Evolutionary conservation across 2,888 invertebrate genomes (phyloP), one percentile per base, ranked within the genome.

Genomic region (Tineola bisselliella): DNA sequence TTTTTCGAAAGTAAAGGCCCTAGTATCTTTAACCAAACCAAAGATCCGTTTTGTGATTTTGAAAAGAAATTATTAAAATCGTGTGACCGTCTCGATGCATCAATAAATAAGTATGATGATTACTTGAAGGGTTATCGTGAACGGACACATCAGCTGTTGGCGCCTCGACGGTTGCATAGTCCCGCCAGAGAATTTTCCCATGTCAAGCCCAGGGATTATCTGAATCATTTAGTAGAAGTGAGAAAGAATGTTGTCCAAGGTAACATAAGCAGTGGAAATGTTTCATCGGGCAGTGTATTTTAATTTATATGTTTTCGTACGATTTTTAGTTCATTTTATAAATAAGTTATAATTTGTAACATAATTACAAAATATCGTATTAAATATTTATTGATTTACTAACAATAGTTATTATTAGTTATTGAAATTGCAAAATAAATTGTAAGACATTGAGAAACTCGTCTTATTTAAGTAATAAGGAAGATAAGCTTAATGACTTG

Each of bases 191-290:
- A 77, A 75, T 48, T 44, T 18, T 8, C 18, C 2, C 44, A 44
- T 30, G 25, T 44, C 1, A 60, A 13, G 8, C 90, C 90, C 0
- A 90, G 88, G 61, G 87, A 88, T 63, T 90, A 89, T 75, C 71
- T 90, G 62, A 87, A 84, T 65, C 88, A 90, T 71, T 78, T 91
- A 63, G 88, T 90, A 11, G 77, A 83, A 61, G 75, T 90, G 73
- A 77, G 90, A 65, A 81, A 82, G 67, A 86, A 90, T 66, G 81
- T 89, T 15, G 81, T 90, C 0, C 84, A 84, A 69, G 78, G 77
- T n/a, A 83, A 88, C 57, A 80, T 33, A 5, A 58, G 58, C n/a
- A 33, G 58, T 58, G 25, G 56, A 11, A 18, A 52, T 25, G 17
- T 33, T 12, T 58, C 58, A n/a, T 58, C 58, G 31, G 58, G 58